Evolutionary conservation across 2,797 vertebrate genomes (phyloP), one percentile per base, ranked within the genome.

Genomic region (Falco rusticolus): DNA sequence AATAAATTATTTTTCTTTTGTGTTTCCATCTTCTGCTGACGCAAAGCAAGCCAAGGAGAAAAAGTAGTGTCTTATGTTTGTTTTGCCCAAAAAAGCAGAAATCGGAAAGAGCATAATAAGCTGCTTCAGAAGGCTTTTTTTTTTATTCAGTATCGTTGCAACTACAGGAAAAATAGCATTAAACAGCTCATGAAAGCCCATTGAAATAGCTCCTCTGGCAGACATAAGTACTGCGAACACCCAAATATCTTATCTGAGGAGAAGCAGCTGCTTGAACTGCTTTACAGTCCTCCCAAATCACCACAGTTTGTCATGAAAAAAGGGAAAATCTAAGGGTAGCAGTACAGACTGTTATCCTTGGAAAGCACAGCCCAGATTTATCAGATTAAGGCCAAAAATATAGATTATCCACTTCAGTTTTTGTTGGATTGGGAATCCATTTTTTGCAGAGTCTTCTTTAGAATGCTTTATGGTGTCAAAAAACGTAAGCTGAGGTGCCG

Each of bases 221-320:
- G 66, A 51, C 87, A 70, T 80, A 84, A 77, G 86, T 78, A 51
- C 39, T 60, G 45, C 28, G 89, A 87, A 79, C 87, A 94, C 94
- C 83, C 83, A 94, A 93, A 63, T 90, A 63, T 72, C 91, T 97
- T 96, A 96, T 95, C 95, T 95, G 95, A 96, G 80, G 83, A 96
- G 90, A 94, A 89, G 80, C 94, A 96, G 95, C 94, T 96, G 95
- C 81, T 81, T 45, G 43, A 94, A 84, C 82, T 84, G 79, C 72
- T 87, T 87, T 85, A 60, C 16, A 51, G 28, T 79, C 57, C 57
- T 95, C 66, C 75, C 31, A 70, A 78, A 93, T 93, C 63, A 63
- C 77, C 43, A 51, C 76, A 56, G 54, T 78, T 93, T 80, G 28
- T 83, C 21, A 65, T 19, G 34, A 82, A 84, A 68, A 80, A 76